Evolutionary conservation across 1,140 invertebrate species (phyloP).

Genomic region (Nixonia krombeini): DNA sequence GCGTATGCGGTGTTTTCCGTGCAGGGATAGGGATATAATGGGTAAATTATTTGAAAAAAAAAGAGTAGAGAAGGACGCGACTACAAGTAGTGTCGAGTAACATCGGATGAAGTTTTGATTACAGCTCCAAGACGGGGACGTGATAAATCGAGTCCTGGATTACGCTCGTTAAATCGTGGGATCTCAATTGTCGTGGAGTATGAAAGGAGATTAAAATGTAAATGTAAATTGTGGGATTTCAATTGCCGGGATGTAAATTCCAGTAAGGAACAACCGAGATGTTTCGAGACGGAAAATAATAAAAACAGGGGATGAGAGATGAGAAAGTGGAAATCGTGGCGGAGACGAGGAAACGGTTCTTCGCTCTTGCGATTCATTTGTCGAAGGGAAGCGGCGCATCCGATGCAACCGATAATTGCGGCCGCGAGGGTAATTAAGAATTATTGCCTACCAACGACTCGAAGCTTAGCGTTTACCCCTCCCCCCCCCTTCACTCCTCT

Average conservation of each 20-base stretch:
- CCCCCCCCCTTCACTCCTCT: no score
- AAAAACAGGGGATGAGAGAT: background rate
- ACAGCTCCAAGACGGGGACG: no score
- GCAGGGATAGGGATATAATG: slow-evolving; percentile 6
- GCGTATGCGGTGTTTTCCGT: slow-evolving; percentile 17
- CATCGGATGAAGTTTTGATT: no score
- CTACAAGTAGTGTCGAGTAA: background rate
- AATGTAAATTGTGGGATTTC: background rate
- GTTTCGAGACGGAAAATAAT: slow-evolving; percentile 2
- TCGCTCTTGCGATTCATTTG: background rate
- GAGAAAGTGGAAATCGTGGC: no score
- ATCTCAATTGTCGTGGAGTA: no score
- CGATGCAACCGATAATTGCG: slow-evolving; percentile 44
- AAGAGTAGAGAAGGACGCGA: slow-evolving; percentile 1
- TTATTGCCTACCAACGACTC: slow-evolving; percentile 41
- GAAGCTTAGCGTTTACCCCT: background rate
- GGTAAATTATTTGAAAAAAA: slow-evolving; percentile 12
- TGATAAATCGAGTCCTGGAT: no score
- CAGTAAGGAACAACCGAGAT: no score
- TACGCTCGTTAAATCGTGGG: no score
- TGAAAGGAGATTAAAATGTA: background rate
- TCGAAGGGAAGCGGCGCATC: slow-evolving; percentile 6
- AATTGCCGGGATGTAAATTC: background rate
- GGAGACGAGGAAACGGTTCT: background rate
- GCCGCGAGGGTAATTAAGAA: slow-evolving; percentile 48